Evolutionary conservation across 2,113 vertebrate genomes (phyloP), one percentile per base, ranked within the genome.

Genomic region (Hypanus sabinus): DNA sequence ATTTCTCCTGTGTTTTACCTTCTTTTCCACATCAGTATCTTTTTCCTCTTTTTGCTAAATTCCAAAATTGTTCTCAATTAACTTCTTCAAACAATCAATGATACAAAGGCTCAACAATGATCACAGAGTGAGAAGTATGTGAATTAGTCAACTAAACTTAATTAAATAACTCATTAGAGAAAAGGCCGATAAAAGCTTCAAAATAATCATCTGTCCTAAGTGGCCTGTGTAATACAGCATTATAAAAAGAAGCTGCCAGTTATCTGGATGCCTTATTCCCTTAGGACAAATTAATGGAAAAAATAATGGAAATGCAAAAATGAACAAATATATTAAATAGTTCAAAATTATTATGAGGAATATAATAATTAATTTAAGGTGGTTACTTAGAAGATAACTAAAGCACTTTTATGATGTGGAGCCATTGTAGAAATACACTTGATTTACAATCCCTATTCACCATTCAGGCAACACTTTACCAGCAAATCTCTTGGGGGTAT

Each of bases 311-410:
- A 75, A 38, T 73, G 36, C 11, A 24, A 70, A 73, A 73, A 73
- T 93, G 91, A 73, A 93, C 70, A 75, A 38, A 75, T 93, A 73
- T 55, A 93, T 93, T 93, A 93, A 46, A 93, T 93, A n/a, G 24
- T 55, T 93, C 20, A 90, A 92, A 71, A 62, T 46, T 71, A 68
- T 90, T 90, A 90, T 33, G 9, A 68, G 57, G 62, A 65, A 65
- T 68, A 14, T 65, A 65, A 18, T 33, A 6, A 90, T 65, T 88
- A 88, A 33, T 68, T 90, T 90, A n/a, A 65, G 4, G 65, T n/a
- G 62, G 16, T n/a, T 65, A 30, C 27, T 14, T 16, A 30, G 83
- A 60, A 30, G 10, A 60, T 30, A 88, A 46, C 12, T 22, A 57
- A 30, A 57, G 81, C 20, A 55, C n/a, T 88, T n/a, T n/a, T 20